Conservation (phyloP, 2,113 vertebrate genomes). For the Rhodinocichla rosea region DNA sequence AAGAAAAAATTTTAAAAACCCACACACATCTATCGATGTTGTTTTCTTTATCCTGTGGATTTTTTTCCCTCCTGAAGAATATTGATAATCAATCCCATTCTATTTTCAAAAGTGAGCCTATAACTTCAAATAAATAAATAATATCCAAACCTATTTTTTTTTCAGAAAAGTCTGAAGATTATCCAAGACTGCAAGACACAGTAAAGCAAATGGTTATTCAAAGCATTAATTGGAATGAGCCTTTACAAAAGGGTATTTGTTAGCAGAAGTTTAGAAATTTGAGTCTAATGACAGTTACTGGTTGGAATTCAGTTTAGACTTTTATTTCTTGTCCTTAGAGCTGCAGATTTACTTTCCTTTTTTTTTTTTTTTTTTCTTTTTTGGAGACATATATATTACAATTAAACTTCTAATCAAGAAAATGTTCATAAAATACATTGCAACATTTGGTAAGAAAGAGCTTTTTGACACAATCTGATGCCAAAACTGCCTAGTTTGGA, state of each 20-base stretch:
- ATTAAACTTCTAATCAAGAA: not conserved
- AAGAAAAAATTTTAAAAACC: rapidly evolving
- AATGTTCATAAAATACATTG: rapidly evolving
- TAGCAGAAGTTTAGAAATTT: not conserved
- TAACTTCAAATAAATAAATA: not conserved
- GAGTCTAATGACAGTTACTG: not conserved
- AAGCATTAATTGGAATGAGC: not conserved
- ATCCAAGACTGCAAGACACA: not conserved
- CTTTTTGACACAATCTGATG: not conserved
- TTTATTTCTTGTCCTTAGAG: not conserved
- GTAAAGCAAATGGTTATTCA: not conserved
- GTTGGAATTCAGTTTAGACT: not conserved
- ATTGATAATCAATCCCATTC: not conserved
- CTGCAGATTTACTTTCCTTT: not conserved
- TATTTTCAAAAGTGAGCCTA: not conserved
- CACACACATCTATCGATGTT: not conserved
- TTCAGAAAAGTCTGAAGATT: not conserved
- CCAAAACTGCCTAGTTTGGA: not conserved
- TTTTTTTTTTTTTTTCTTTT: not conserved
- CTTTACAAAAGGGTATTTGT: not conserved
- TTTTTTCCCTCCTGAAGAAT: not conserved
- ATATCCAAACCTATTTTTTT: not conserved
- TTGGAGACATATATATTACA: not conserved
- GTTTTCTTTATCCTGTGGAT: not conserved
- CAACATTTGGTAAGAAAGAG: not conserved